A percentile compares a stretch with the other conserved stretches of the same genome.
These are phyloP conservation scores for Paralichthys olivaceus DNA, from an alignment of 2,113 vertebrate species.

Conservation along the genomic window DNA sequence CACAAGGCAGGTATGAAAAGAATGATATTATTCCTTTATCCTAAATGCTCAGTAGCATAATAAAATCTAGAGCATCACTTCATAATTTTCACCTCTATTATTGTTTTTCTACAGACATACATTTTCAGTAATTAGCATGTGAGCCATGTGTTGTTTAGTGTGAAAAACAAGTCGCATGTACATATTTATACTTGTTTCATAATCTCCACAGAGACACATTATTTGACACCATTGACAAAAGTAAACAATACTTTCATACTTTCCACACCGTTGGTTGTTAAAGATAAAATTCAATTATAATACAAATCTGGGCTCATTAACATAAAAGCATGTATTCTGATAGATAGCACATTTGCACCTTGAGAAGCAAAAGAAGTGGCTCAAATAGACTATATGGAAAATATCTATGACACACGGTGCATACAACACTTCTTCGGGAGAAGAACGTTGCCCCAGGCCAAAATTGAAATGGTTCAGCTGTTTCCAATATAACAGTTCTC, in stretches of 20 bases:
- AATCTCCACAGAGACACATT: conserved; percentile 31
- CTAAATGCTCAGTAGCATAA: not conserved
- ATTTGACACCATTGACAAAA: conserved; percentile 54
- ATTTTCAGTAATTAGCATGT: conserved; percentile 14
- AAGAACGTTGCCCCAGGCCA: conserved; percentile 77
- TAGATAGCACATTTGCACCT: conserved; percentile 70
- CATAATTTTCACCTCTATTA: not conserved
- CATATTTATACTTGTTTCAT: conserved; percentile 31
- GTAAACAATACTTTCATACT: conserved; percentile 15
- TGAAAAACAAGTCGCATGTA: conserved; percentile 29
- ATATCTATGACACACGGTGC: conserved; percentile 50
- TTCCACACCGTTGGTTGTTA: conserved; percentile 65
- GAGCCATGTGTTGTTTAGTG: conserved; percentile 16
- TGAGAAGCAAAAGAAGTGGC: conserved; percentile 49
- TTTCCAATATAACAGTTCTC: conserved; percentile 81
- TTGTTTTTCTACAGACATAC: conserved; percentile 20
- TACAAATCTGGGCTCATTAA: conserved; percentile 61
- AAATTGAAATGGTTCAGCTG: conserved; percentile 84
- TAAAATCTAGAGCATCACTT: conserved; percentile 9
- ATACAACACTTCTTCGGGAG: conserved; percentile 74
- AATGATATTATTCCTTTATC: not conserved
- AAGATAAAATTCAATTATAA: conserved; percentile 58
- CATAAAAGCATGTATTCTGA: conserved; percentile 70
- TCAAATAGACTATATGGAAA: conserved; percentile 64
- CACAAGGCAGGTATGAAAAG: conserved; percentile 1